These are phyloP conservation scores for Drosophila pruinosa DNA, from an alignment of 1,140 invertebrate species.

Conservation along the genomic window DNA sequence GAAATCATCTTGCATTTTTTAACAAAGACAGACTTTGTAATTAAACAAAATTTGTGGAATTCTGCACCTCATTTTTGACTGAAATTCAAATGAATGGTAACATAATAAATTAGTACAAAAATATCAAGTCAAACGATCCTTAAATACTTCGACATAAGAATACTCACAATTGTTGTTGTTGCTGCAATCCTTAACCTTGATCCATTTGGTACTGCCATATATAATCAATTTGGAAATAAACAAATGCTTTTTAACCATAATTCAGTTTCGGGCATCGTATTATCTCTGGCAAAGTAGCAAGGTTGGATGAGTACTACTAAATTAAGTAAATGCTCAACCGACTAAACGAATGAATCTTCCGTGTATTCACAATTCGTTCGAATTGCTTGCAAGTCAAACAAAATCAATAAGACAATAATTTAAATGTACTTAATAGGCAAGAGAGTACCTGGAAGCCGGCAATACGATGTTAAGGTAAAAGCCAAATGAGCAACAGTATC, in stretches of 20 bases:
- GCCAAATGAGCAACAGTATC: conserved; percentile 23
- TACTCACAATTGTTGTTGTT: neutral
- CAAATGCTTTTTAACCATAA: conserved; percentile 10
- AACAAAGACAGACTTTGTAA: too few relatives aligned
- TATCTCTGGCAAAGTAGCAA: conserved; percentile 12
- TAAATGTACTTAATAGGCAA: conserved; percentile 53
- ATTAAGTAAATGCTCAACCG: conserved; percentile 16
- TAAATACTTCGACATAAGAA: neutral
- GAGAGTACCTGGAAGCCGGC: conserved; percentile 35
- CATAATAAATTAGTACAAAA: neutral
- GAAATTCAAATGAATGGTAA: too few relatives aligned
- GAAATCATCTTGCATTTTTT: too few relatives aligned
- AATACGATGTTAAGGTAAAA: too few relatives aligned
- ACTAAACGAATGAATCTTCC: conserved; percentile 12
- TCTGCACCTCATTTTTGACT: too few relatives aligned
- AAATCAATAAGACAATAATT: conserved; percentile 56
- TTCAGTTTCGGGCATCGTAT: conserved; percentile 27
- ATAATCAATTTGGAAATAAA: conserved; percentile 31
- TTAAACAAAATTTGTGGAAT: too few relatives aligned
- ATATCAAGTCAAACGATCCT: neutral
- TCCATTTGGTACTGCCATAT: conserved; percentile 9
- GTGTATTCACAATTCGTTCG: conserved; percentile 25
- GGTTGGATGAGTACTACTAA: conserved; percentile 34
- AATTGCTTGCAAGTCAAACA: conserved; percentile 16
- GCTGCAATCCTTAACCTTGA: neutral